phyloP scores from a whole-genome alignment of 2,797 vertebrate species.

The Danio albolineatus region DNA sequence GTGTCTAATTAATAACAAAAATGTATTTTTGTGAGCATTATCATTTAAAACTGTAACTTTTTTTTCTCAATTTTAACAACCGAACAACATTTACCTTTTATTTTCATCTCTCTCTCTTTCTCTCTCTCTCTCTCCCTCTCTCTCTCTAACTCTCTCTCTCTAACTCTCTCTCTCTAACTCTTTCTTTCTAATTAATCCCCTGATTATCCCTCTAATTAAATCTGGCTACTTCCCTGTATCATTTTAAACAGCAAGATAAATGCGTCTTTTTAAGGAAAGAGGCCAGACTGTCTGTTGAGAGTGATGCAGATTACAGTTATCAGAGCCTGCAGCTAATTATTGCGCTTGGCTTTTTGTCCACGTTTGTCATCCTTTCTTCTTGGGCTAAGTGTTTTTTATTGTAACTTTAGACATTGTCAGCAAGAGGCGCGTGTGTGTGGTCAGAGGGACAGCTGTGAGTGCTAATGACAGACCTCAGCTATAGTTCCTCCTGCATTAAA shows the following conservation, averaged over 20 bases:
- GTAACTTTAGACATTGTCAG: conserved; percentile 41
- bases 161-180: conserved; percentile 2
- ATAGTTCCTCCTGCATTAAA: conserved; percentile 31
- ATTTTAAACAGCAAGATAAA: conserved; percentile 64
- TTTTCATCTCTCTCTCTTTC: neutral
- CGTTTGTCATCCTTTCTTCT: conserved; percentile 42
- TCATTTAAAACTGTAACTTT: too few relatives aligned
- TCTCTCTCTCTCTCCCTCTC: neutral
- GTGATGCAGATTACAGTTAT: conserved; percentile 64
- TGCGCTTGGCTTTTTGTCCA: conserved; percentile 45
- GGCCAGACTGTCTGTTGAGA: conserved; percentile 63
- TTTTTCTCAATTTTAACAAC: neutral
- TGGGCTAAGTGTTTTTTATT: conserved; percentile 49
- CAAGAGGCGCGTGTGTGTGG: neutral
- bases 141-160: neutral
- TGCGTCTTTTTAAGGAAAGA: conserved; percentile 67
- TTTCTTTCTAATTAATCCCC: conserved; percentile 34
- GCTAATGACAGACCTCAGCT: conserved; percentile 30
- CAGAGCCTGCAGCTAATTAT: conserved; percentile 49
- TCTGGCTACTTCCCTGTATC: conserved; percentile 39
- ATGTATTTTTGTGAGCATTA: too few relatives aligned
- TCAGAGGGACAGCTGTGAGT: conserved; percentile 50
- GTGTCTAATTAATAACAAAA: too few relatives aligned
- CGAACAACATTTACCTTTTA: conserved; percentile 1
- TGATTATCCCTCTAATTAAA: conserved; percentile 42